These are phyloP conservation scores for Parazoanthus atlanticus DNA, from an alignment of 92 coral and sea anemone species.

Conservation along the genomic window DNA sequence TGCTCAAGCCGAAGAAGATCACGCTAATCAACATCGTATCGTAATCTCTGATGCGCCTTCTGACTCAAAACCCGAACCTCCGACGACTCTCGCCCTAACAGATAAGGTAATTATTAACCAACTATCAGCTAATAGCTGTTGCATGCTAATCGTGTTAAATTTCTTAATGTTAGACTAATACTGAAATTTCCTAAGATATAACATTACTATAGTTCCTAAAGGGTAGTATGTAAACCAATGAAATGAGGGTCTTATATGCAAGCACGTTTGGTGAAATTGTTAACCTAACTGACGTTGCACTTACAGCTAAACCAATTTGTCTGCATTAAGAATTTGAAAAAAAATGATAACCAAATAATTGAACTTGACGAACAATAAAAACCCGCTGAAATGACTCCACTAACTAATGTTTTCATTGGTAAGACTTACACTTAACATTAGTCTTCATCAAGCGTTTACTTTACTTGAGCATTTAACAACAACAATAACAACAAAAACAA, in stretches of 20 bases:
- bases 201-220: slow-evolving; percentile 1
- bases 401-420: neutral
- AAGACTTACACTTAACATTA: no score
- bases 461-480: no score
- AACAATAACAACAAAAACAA: no score
- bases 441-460: no score
- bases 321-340: neutral
- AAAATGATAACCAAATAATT: neutral
- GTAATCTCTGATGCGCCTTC: neutral
- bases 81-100: slow-evolving; percentile 38
- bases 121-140: slow-evolving; percentile 18
- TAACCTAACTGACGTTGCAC: neutral
- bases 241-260: neutral
- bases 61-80: slow-evolving; percentile 39
- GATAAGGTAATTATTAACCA: slow-evolving; percentile 39
- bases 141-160: slow-evolving; percentile 28
- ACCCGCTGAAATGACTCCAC: neutral
- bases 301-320: neutral
- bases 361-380: neutral
- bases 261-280: neutral
- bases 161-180: neutral
- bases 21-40: neutral
- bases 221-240: neutral
- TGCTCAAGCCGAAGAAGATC: neutral
- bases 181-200: neutral